Percentiles rank a stretch among this genome's conserved stretches.
phyloP scores from a whole-genome alignment of 2,797 vertebrate genomes.

The Peromyscus attwateri region DNA sequence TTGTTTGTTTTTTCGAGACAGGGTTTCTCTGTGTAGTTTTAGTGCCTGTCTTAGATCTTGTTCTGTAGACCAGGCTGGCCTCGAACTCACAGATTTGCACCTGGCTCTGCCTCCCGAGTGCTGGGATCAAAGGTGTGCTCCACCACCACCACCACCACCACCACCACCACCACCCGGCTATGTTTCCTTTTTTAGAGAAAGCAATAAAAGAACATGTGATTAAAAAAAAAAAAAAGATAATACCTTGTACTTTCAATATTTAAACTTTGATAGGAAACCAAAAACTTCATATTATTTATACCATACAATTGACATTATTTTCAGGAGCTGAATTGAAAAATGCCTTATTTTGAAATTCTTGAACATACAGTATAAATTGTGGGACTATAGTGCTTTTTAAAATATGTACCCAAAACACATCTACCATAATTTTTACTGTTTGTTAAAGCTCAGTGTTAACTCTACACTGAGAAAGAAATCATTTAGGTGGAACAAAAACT shows the following conservation, averaged over 20 bases:
- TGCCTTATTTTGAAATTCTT: constrained; percentile 42
- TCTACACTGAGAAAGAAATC: constrained; percentile 1
- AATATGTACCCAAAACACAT: neutral
- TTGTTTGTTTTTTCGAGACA: neutral
- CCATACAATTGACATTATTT: neutral
- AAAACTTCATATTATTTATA: constrained; percentile 34
- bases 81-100: too few relatives aligned
- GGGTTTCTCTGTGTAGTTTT: too few relatives aligned
- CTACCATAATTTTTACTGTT: neutral
- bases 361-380: constrained; percentile 14
- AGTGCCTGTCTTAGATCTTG: too few relatives aligned
- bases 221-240: neutral
- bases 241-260: neutral
- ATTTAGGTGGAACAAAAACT: neutral
- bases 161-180: too few relatives aligned
- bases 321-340: constrained; percentile 13
- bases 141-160: too few relatives aligned
- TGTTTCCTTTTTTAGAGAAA: constrained; percentile 33
- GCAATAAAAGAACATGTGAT: neutral
- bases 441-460: neutral
- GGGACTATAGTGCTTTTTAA: neutral
- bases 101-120: too few relatives aligned
- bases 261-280: neutral
- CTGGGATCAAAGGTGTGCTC: too few relatives aligned
- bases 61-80: too few relatives aligned